Percentiles rank a stretch among this genome's conserved stretches.
Evolutionary conservation across 1,140 invertebrate genomes (phyloP).

Genomic region (Rhizoglyphus robini): DNA sequence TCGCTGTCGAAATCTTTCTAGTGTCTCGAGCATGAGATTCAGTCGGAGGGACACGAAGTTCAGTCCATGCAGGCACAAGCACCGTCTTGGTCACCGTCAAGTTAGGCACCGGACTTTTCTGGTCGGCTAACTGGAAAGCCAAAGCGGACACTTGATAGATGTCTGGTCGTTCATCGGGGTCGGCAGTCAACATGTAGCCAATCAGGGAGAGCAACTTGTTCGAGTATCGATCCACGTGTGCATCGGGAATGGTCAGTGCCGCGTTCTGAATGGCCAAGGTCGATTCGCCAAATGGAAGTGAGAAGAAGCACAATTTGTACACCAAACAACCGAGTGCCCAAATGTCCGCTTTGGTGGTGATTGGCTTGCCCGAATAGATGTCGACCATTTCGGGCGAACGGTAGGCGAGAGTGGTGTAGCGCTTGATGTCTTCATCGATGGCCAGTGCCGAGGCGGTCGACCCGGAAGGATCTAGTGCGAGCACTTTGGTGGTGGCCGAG

Average conservation of each 20-base stretch:
- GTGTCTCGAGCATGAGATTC: slow-evolving; percentile 4
- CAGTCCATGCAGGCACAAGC: slow-evolving; percentile 2
- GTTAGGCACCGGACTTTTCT: slow-evolving; percentile 66
- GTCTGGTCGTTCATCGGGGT: slow-evolving; percentile 66
- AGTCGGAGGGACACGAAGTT: neutral
- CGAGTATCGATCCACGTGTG: slow-evolving; percentile 49
- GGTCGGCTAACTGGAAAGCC: slow-evolving; percentile 55
- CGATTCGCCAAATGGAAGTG: slow-evolving; percentile 82
- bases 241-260: slow-evolving; percentile 71
- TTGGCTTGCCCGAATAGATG: slow-evolving; percentile 68
- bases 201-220: slow-evolving; percentile 38
- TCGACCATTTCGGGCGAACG: slow-evolving; percentile 92
- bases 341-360: slow-evolving; percentile 83
- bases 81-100: slow-evolving; percentile 38
- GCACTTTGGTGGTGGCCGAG: slow-evolving; percentile 42
- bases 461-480: slow-evolving; percentile 44
- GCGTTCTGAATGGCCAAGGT: slow-evolving; percentile 82
- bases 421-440: slow-evolving; percentile 82
- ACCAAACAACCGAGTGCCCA: slow-evolving; percentile 82
- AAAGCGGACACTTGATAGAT: slow-evolving; percentile 73
- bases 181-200: slow-evolving; percentile 66
- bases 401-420: slow-evolving; percentile 86
- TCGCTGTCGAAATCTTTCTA: neutral
- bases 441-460: slow-evolving; percentile 51
- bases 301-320: slow-evolving; percentile 83